Percentiles rank a stretch among this genome's conserved stretches.
Conservation (phyloP, 2,797 vertebrate species). For the Poliocrania exsul region DNA sequence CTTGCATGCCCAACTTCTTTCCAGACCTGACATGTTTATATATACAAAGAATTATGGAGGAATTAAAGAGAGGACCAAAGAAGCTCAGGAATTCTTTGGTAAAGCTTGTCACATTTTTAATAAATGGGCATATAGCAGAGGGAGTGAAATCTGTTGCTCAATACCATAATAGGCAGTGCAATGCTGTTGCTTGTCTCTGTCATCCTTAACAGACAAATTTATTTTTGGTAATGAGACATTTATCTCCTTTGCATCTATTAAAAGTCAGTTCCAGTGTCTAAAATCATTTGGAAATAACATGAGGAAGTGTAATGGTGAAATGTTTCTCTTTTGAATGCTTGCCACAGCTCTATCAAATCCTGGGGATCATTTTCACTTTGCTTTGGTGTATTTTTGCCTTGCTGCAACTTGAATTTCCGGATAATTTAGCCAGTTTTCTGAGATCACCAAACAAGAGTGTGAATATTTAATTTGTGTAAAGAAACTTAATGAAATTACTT, state of each 20-base stretch:
- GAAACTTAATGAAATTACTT: neutral
- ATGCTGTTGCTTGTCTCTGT: slow-evolving; percentile 33
- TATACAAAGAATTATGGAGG: slow-evolving; percentile 39
- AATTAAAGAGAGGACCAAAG: slow-evolving; percentile 47
- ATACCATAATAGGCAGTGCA: slow-evolving; percentile 71
- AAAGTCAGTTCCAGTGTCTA: slow-evolving; percentile 41
- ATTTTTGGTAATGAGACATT: slow-evolving; percentile 71
- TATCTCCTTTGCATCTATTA: slow-evolving; percentile 54
- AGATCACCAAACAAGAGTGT: neutral
- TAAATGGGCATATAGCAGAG: slow-evolving; percentile 46
- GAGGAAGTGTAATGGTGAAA: neutral
- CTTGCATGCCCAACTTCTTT: neutral
- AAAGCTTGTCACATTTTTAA: slow-evolving; percentile 53
- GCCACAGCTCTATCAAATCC: neutral
- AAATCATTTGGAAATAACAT: slow-evolving; percentile 52
- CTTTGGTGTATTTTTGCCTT: slow-evolving; percentile 10
- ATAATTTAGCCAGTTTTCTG: neutral
- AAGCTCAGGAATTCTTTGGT: slow-evolving; percentile 48
- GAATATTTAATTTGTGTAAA: neutral
- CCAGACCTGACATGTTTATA: slow-evolving; percentile 49
- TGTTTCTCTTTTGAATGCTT: slow-evolving; percentile 23
- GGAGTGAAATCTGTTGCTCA: slow-evolving; percentile 54
- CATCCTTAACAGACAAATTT: slow-evolving; percentile 45
- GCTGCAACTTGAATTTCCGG: neutral
- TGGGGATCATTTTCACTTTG: neutral